Conservation (phyloP, 2,888 invertebrate genomes). For the Frankliniella fusca region DNA sequence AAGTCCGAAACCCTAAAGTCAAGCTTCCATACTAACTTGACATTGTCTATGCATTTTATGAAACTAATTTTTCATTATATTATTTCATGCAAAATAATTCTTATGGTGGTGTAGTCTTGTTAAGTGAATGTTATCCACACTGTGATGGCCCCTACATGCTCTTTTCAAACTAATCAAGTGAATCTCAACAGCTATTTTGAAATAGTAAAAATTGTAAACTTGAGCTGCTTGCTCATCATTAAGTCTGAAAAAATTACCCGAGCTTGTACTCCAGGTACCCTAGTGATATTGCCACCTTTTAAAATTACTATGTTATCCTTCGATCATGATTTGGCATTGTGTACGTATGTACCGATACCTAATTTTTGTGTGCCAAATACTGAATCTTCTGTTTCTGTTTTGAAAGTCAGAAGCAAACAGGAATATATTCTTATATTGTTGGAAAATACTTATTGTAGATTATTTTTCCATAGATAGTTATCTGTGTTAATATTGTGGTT, state of each 20-base stretch:
- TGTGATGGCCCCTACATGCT: not conserved
- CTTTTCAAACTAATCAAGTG: not conserved
- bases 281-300: not conserved
- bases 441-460: not conserved
- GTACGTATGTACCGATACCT: not conserved
- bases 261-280: no score
- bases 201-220: not conserved
- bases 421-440: not conserved
- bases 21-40: slow-evolving; percentile 5
- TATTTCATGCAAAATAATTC: not conserved
- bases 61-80: not conserved
- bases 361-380: not conserved
- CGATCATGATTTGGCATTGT: not conserved
- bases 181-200: not conserved
- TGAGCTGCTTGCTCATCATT: not conserved
- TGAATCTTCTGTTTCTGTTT: not conserved
- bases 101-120: not conserved
- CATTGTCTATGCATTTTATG: not conserved
- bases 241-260: no score
- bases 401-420: not conserved
- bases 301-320: not conserved
- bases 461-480: not conserved
- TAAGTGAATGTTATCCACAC: not conserved
- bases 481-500: slow-evolving; percentile 4
- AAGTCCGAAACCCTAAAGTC: not conserved